Evolutionary conservation across 2,113 vertebrate species (phyloP), one percentile per base, ranked within the genome.

Genomic region (Hypomesus transpacificus): DNA sequence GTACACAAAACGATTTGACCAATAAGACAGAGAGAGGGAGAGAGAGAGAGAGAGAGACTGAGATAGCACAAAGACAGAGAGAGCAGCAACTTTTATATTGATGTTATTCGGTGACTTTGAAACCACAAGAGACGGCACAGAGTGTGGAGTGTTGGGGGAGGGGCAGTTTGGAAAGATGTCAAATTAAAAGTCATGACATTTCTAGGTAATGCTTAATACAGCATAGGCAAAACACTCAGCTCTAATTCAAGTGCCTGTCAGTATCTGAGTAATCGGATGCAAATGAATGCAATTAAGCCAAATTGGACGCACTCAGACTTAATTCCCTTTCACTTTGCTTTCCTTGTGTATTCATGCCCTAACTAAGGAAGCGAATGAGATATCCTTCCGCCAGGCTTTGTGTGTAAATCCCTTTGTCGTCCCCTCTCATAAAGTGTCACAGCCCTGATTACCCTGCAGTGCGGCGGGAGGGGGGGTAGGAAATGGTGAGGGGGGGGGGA

Each of bases 371-470:
- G 75, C 82, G 78, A 87, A 88, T 85, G 78, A 87, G 85, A 84
- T 82, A 70, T 80, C 81, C 79, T 82, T 82, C 75, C 75, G 75
- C 75, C 71, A 67, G 69, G 79, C 89, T 88, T 85, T 84, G 81
- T 85, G 82, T 80, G 77, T 85, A 87, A 89, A 88, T 87, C 84
- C 85, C 81, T 83, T 85, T 88, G 90, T 90, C 87, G 58, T 87
- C 75, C 75, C 80, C 78, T 84, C 85, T 90, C 87, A 85, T 89
- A 85, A 82, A 86, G 83, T 86, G 87, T 87, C 86, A 77, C 85
- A 87, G 80, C 83, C 86, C 87, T 88, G 89, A 90, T 91, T 90
- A 87, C 82, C 79, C 87, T 75, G 80, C 85, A 87, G 81, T 88
- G 84, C 84, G 71, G 69, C 81, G 78, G 74, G 76, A 71, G 83